Base-by-base conservation (phyloP, 2,113 vertebrate species). In the Perca schrenkii region DNA sequence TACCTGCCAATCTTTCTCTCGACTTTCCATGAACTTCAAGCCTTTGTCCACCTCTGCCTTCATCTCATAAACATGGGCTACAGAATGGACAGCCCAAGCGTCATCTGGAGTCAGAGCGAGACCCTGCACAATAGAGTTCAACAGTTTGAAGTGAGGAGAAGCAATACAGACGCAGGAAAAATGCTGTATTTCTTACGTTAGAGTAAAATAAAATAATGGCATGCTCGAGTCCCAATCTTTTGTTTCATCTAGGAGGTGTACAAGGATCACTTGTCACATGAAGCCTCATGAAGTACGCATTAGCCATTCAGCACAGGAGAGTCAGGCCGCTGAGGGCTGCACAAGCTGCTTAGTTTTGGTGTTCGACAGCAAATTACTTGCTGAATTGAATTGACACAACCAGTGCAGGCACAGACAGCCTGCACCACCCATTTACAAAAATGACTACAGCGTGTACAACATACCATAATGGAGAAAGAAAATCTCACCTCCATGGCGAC, bases 41-140 rank as follows among this genome's bases (percentile, higher is more conserved):
- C 98, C 97, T 6, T 94, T 95, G 77, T 96, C 91, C 88, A 97
- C 36, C 53, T 97, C 96, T 0, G 96, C 97, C 72, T 82, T 97
- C 98, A 99, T 99, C 93, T 99, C 98, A 17, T 96, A 94, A 19
- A 99, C 17, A 0, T 99, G 98, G n/a, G 98, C 98, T 0, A 99
- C 2, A 0, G 98, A 91, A 75, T 99, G 98, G 57, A 95, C 96
- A 1, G 96, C 92, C 98, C 98, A 99, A 0, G 96, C 96, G 0
- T 99, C 98, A 0, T 91, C 94, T 0, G 89, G 96, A 47, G 95
- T 92, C 58, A 97, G 21, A 31, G 95, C 86, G 17, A 99, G 93
- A 31, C 95, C 97, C 98, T 99, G 53, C 11, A 54, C 19, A 36
- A 36, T 34, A 81, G 3, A 53, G 25, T 13, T 36, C 4, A 5